Base-by-base conservation (phyloP, 2,797 vertebrate genomes). In the Astyanax mexicanus region DNA sequence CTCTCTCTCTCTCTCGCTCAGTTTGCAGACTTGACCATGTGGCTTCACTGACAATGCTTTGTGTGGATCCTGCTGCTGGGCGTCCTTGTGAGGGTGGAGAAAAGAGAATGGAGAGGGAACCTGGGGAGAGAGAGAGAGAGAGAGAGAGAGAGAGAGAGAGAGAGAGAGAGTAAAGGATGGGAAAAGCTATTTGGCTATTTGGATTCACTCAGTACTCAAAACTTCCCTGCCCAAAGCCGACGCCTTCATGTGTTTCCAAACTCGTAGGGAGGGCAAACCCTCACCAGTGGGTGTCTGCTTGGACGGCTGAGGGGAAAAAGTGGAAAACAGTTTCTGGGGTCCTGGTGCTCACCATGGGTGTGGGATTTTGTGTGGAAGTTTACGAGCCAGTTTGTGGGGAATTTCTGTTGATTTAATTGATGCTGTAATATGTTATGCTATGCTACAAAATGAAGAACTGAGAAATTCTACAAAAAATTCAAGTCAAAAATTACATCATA, bases 1-100 rank as follows among this genome's bases (percentile, higher is more conserved):
- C 29, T 69, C 37, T 32, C 54, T 68, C 42, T 47, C 11, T 40
- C 72, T 64, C 83, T 86, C 80, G 79, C 83, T 79, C 78, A 64
- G 23, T 74, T 62, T 83, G 83, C 84, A 82, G 32, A 54, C 60
- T 40, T 52, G 35, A 52, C 60, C 32, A 54, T 65, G 71, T 64
- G 44, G 44, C 44, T 72, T 47, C 35, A 40, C 19, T 52, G 71
- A 73, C 58, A 64, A 72, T 51, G 47, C 32, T 65, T 64, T 73
- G 60, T 52, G 42, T 73, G 71, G 60, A 54, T 45, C 44, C 13
- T 64, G 58, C 49, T 35, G 32, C 71, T 51, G 58, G 27, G 55
- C 51, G 71, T 62, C 71, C 71, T 60, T 64, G 7, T 64, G 71
- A 52, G 38, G 47, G 27, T 35, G 58, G 49, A 51, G 6, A 32